Conservation (phyloP, 1,140 invertebrate species). For the Bombus fervidus region DNA sequence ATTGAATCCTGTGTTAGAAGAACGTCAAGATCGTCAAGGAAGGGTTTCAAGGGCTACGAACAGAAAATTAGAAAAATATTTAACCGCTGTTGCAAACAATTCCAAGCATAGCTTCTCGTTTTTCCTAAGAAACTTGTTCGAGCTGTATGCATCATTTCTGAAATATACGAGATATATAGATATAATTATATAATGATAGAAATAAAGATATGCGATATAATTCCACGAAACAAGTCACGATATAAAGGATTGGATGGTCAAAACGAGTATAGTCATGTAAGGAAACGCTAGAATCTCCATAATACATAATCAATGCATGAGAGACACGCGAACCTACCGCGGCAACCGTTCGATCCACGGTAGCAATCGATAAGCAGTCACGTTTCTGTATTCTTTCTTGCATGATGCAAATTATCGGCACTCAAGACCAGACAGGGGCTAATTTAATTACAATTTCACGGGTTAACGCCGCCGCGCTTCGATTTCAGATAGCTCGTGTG, state of each 20-base stretch:
- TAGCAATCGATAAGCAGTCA: slow-evolving; percentile 10
- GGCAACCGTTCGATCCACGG: not conserved
- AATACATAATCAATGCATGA: slow-evolving; percentile 42
- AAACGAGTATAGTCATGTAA: too few relatives aligned
- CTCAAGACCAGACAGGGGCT: slow-evolving; percentile 10
- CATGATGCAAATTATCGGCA: slow-evolving; percentile 45
- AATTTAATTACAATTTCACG: slow-evolving; percentile 78
- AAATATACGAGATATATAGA: too few relatives aligned
- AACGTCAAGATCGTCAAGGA: too few relatives aligned
- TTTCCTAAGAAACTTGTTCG: too few relatives aligned
- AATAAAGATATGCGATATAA: not conserved
- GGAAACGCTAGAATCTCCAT: slow-evolving; percentile 17
- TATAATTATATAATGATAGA: too few relatives aligned
- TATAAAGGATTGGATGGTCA: not conserved
- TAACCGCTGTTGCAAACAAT: too few relatives aligned
- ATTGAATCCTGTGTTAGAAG: too few relatives aligned
- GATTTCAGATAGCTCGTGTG: slow-evolving; percentile 51
- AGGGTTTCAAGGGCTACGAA: too few relatives aligned
- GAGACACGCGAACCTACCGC: too few relatives aligned
- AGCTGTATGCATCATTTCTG: too few relatives aligned
- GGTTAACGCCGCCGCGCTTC: slow-evolving; percentile 62
- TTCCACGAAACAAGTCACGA: not conserved
- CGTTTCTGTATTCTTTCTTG: slow-evolving; percentile 23
- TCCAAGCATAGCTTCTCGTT: too few relatives aligned
- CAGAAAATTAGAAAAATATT: too few relatives aligned